Evolutionary conservation across 23 tunicate species (phyloP).

Genomic region (Halocynthia aurantium): DNA sequence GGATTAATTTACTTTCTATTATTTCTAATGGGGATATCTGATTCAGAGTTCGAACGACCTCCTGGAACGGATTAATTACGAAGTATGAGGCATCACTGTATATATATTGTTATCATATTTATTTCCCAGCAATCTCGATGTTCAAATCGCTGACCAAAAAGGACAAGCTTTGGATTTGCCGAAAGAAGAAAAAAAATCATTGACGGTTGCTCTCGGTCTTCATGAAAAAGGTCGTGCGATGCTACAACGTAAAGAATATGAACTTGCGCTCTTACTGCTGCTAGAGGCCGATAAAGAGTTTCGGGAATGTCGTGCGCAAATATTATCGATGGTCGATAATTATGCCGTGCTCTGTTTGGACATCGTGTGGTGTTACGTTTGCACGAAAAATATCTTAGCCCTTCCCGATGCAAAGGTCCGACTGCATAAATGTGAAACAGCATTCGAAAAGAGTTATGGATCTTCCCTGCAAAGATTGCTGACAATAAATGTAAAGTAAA

Average conservation of each 20-base stretch:
- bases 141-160: slow-evolving; percentile 64
- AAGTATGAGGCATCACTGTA: too few species aligned
- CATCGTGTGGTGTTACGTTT: slow-evolving; percentile 78
- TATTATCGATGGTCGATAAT: slow-evolving; percentile 67
- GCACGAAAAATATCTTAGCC: slow-evolving; percentile 60
- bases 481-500: slow-evolving; percentile 34
- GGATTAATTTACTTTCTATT: too few species aligned
- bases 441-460: slow-evolving; percentile 70
- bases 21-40: too few species aligned
- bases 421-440: slow-evolving; percentile 45
- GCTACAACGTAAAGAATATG: slow-evolving; percentile 48
- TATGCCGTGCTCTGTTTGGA: slow-evolving; percentile 82
- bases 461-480: slow-evolving; percentile 51
- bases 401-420: slow-evolving; percentile 52
- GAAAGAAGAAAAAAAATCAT: slow-evolving; percentile 47
- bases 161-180: slow-evolving; percentile 74
- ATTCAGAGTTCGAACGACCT: too few species aligned
- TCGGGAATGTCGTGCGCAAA: slow-evolving; percentile 49
- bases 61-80: too few species aligned
- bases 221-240: slow-evolving; percentile 72
- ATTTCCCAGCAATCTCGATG: slow-evolving; percentile 19
- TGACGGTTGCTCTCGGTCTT: slow-evolving; percentile 53
- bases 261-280: slow-evolving; percentile 53
- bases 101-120: not conserved
- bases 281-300: slow-evolving; percentile 80